A percentile compares a stretch with the other conserved stretches of the same genome.
phyloP scores from a whole-genome alignment of 2,888 invertebrate genomes.

The Belgica antarctica region DNA sequence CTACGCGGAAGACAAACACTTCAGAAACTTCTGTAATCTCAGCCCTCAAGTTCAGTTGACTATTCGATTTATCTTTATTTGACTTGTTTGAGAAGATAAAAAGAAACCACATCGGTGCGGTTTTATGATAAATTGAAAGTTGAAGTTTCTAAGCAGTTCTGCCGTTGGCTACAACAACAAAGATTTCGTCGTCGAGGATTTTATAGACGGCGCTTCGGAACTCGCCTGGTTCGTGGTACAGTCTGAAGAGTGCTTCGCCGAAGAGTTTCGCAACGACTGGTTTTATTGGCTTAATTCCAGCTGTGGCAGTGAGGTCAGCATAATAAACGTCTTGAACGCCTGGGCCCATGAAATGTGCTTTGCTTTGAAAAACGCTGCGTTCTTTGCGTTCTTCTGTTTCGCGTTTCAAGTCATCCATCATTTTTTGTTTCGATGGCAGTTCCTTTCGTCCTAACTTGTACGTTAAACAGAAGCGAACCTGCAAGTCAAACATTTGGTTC shows the following conservation, averaged over 20 bases:
- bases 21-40: no score
- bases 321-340: constrained; percentile 66
- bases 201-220: constrained; percentile 64
- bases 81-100: no score
- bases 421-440: constrained; percentile 63
- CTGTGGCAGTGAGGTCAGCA: constrained; percentile 63
- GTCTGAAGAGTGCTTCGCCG: constrained; percentile 56
- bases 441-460: constrained; percentile 63
- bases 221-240: constrained; percentile 57
- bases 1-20: no score
- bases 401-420: constrained; percentile 62
- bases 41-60: no score
- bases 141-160: no score
- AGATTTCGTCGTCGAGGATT: constrained; percentile 64
- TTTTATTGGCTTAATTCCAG: constrained; percentile 62
- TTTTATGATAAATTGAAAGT: no score
- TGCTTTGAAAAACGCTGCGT: constrained; percentile 66
- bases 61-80: no score
- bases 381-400: constrained; percentile 62
- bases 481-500: constrained; percentile 79
- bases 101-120: background rate
- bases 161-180: no score
- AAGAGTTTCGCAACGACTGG: constrained; percentile 72
- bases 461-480: constrained; percentile 65
- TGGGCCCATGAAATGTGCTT: constrained; percentile 77